Base-by-base conservation (phyloP, 2,113 vertebrate genomes). In the Electrona antarctica region DNA sequence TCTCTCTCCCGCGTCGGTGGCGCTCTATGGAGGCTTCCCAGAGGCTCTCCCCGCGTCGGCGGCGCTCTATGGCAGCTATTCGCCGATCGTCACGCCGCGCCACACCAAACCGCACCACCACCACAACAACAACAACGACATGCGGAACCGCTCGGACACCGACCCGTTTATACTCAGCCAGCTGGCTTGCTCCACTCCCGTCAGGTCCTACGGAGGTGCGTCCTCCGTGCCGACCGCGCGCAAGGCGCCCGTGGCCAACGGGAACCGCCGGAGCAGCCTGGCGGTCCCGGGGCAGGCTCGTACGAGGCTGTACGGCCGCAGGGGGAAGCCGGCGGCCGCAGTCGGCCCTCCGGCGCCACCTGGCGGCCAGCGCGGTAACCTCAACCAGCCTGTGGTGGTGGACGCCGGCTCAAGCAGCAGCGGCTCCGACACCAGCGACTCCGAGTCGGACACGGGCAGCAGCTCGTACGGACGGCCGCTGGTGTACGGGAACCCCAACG, bases 131-230 rank as follows among this genome's bases (percentile, higher is more conserved):
- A 88, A 87, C 80, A 89, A 89, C 71, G 86, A 88, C 76, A 80
- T 80, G 41, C 88, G 89, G 3, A 96, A 96, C 73, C 95, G 94
- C 59, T 97, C 96, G 0, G 96, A 96, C 28, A 97, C 96, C 0
- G 93, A 97, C 57, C 96, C 95, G 0, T 95, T 97, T 76, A 94
- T 97, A 70, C 94, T 97, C 11, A 97, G 96, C 85, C 95, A 95
- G 79, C 60, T 94, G 5, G 87, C 92, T 0, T 93, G 93, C 21
- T 93, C 93, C 21, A 92, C 92, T 0, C 92, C 93, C 0, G 64
- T 82, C 70, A 87, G 65, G 62, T 87, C 13, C 69, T 82, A n/a
- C 13, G 79, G 67, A 13, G 79, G 67, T 69, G 33, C 47, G 0
- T 79, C 77, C 11, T 90, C 80, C 8, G 85, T 92, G n/a, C 90